Evolutionary conservation across 1,140 invertebrate genomes (phyloP).

Genomic region (Glomeris maerens): DNA sequence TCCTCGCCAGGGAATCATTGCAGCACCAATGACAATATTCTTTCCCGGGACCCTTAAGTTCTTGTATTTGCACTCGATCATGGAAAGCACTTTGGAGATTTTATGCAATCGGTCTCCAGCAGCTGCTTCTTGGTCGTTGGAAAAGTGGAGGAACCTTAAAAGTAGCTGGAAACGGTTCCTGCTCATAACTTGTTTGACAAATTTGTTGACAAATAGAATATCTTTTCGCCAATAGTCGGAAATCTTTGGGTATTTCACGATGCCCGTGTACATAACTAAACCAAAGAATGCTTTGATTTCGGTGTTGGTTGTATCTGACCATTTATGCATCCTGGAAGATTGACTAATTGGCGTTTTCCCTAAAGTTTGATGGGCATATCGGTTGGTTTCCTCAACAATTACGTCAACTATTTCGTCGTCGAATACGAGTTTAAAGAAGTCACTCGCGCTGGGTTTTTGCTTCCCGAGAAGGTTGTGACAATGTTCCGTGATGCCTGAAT

Average conservation of each 20-base stretch:
- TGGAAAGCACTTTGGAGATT: slow-evolving; percentile 22
- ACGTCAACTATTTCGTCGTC: slow-evolving; percentile 13
- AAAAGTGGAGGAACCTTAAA: slow-evolving; percentile 27
- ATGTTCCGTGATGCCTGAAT: not conserved
- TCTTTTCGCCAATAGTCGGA: slow-evolving; percentile 21
- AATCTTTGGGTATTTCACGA: slow-evolving; percentile 15
- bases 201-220: slow-evolving; percentile 14
- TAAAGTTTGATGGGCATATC: slow-evolving; percentile 16
- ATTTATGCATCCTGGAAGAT: slow-evolving; percentile 11
- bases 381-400: slow-evolving; percentile 19
- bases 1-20: slow-evolving; percentile 29
- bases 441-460: not conserved
- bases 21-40: slow-evolving; percentile 27
- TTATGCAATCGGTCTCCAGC: slow-evolving; percentile 22
- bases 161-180: slow-evolving; percentile 28
- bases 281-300: slow-evolving; percentile 22
- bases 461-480: not conserved
- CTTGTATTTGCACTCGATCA: slow-evolving; percentile 23
- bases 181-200: slow-evolving; percentile 19
- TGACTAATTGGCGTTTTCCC: not conserved
- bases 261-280: slow-evolving; percentile 19
- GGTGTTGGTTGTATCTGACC: slow-evolving; percentile 10
- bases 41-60: slow-evolving; percentile 22
- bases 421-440: no score
- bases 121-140: slow-evolving; percentile 19